A percentile compares a stretch with the other conserved stretches of the same genome.
Conservation (phyloP, 2,888 invertebrate genomes). For the Acanthosepion pharaonis region DNA sequence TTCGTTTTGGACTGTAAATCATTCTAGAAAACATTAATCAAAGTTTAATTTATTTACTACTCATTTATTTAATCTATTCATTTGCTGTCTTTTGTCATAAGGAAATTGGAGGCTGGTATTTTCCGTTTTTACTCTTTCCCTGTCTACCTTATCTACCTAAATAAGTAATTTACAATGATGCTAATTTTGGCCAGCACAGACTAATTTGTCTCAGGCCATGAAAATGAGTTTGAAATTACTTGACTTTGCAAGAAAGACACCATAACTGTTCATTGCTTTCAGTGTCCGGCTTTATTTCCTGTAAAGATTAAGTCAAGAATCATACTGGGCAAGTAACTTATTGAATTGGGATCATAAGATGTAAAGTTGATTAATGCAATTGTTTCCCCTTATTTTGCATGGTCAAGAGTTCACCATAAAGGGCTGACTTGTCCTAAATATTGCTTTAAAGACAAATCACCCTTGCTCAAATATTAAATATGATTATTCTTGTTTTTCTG, state of each 20-base stretch:
- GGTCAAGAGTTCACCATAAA: background rate
- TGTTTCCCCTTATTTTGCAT: conserved; percentile 21
- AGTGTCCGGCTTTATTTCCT: conserved; percentile 13
- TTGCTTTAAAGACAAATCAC: background rate
- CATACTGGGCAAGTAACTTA: background rate
- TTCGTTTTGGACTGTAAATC: background rate
- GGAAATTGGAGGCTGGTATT: background rate
- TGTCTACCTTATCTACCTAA: background rate
- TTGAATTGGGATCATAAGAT: conserved; percentile 8
- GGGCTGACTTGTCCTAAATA: background rate
- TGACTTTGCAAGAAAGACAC: background rate
- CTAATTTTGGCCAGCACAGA: background rate
- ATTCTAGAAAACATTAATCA: background rate
- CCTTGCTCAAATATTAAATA: background rate
- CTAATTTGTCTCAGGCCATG: conserved; percentile 33
- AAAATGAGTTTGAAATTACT: conserved; percentile 14
- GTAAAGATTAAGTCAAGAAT: conserved; percentile 33
- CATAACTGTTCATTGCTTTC: background rate
- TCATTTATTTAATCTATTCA: background rate
- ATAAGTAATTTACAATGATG: conserved; percentile 33
- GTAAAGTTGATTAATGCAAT: conserved; percentile 33
- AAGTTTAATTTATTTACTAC: background rate
- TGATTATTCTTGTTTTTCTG: conserved; percentile 9
- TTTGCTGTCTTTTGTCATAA: conserved; percentile 2
- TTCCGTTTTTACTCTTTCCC: background rate